A percentile compares a stretch with the other conserved stretches of the same genome.
phyloP scores from a whole-genome alignment of 2,888 invertebrate species.

The Argyresthia albistria region DNA sequence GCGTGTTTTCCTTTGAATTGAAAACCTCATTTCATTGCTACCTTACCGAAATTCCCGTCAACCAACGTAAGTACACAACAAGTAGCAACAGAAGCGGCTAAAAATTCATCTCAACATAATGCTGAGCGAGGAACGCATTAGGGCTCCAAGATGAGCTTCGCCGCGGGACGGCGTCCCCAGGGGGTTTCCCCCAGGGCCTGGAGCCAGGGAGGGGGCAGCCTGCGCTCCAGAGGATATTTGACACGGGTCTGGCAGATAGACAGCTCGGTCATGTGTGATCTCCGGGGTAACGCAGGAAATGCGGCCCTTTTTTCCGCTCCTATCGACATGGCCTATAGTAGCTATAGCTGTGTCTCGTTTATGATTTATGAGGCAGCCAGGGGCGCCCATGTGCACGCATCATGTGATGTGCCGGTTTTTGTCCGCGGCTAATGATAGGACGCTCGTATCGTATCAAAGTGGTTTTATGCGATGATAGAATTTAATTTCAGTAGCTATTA shows the following conservation, averaged over 20 bases:
- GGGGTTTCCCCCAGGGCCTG: constrained; percentile 52
- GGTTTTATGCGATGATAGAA: constrained; percentile 29
- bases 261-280: constrained; percentile 73
- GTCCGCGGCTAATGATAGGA: constrained; percentile 42
- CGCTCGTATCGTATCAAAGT: constrained; percentile 38
- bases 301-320: constrained; percentile 58
- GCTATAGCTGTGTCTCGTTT: constrained; percentile 41
- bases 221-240: constrained; percentile 73
- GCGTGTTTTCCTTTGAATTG: constrained; percentile 5
- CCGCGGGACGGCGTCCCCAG: constrained; percentile 68
- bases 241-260: constrained; percentile 74
- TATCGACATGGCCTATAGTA: constrained; percentile 57
- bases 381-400: constrained; percentile 61
- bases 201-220: constrained; percentile 51
- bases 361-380: constrained; percentile 60
- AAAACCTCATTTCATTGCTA: too few species aligned
- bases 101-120: constrained; percentile 63
- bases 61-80: not conserved
- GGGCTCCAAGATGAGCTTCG: constrained; percentile 69
- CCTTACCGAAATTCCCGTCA: not conserved
- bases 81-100: constrained; percentile 26
- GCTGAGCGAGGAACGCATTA: constrained; percentile 61
- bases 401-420: constrained; percentile 48
- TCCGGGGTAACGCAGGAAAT: constrained; percentile 53
- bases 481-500: constrained; percentile 26